Percentiles rank a stretch among this genome's conserved stretches.
Evolutionary conservation across 2,888 invertebrate genomes (phyloP).

Genomic region (Disparrhopalites patrizii): DNA sequence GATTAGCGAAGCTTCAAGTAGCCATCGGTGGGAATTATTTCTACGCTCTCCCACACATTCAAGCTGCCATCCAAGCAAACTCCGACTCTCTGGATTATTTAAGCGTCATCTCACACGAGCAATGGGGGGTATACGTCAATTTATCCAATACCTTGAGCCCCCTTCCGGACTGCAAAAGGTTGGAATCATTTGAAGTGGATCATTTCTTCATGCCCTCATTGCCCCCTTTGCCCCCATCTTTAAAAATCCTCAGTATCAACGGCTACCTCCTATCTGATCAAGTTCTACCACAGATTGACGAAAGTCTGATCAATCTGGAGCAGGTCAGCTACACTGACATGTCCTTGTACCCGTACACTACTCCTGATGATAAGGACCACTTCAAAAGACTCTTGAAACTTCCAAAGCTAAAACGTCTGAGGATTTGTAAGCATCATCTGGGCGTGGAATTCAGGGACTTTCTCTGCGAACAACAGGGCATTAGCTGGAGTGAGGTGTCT

Average conservation of each 20-base stretch:
- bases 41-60: neutral
- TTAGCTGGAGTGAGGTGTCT: neutral
- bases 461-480: neutral
- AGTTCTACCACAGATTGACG: constrained; percentile 4
- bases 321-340: constrained; percentile 10
- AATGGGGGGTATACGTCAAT: constrained; percentile 21
- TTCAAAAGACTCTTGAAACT: constrained; percentile 5
- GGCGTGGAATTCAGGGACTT: neutral
- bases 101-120: constrained; percentile 15
- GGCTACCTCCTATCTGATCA: constrained; percentile 13
- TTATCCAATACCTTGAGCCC: neutral
- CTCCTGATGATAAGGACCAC: neutral
- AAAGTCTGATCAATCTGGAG: constrained; percentile 4
- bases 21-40: constrained; percentile 20
- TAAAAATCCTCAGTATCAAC: constrained; percentile 1
- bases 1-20: constrained; percentile 12
- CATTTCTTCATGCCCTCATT: constrained; percentile 14
- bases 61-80: neutral
- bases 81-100: neutral
- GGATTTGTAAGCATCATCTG: constrained; percentile 5
- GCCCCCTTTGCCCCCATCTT: neutral
- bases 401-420: neutral
- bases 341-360: neutral
- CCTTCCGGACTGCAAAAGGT: neutral
- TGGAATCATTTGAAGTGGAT: constrained; percentile 17